phyloP scores from a whole-genome alignment of 2,113 vertebrate species.

The Bambusicola thoracicus region DNA sequence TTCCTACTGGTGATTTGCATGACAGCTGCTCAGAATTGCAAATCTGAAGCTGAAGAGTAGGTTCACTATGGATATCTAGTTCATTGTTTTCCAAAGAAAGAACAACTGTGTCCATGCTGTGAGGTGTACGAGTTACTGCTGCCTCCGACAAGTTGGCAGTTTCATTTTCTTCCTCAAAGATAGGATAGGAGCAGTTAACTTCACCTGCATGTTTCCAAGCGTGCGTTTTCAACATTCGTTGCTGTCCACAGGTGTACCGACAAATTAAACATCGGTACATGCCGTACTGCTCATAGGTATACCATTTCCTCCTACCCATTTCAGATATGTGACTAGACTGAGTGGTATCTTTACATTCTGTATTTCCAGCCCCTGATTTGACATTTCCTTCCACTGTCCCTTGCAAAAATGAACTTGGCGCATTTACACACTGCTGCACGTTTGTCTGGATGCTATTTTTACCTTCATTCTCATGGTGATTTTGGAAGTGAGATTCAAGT shows the following conservation, averaged over 20 bases:
- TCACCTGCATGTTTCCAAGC: constrained; percentile 97
- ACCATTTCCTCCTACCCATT: constrained; percentile 87
- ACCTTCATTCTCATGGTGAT: constrained; percentile 77
- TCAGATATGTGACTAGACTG: constrained; percentile 27
- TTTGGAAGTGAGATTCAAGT: constrained; percentile 89
- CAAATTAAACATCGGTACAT: constrained; percentile 96
- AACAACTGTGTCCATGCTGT: constrained; percentile 81
- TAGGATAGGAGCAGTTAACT: constrained; percentile 95
- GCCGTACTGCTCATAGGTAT: constrained; percentile 91
- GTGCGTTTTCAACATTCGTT: constrained; percentile 96
- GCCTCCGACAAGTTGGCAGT: constrained; percentile 64
- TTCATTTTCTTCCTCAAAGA: constrained; percentile 91
- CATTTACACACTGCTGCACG: constrained; percentile 23
- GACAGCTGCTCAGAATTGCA: constrained; percentile 75
- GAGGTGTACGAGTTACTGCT: constrained; percentile 46
- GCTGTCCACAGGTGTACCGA: constrained; percentile 96
- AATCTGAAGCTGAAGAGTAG: constrained; percentile 84
- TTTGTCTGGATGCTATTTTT: constrained; percentile 17
- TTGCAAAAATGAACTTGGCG: constrained; percentile 2
- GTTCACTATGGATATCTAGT: constrained; percentile 73
- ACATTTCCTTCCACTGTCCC: constrained; percentile 33
- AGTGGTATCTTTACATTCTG: constrained; percentile 42
- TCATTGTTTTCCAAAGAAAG: constrained; percentile 82
- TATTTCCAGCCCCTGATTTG: constrained; percentile 12
- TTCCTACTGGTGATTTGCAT: constrained; percentile 20